Percentiles rank a stretch among this genome's conserved stretches.
These are phyloP conservation scores for Phrynocephalus guinanensis DNA, from an alignment of 2,797 vertebrate species.

Conservation along the genomic window DNA sequence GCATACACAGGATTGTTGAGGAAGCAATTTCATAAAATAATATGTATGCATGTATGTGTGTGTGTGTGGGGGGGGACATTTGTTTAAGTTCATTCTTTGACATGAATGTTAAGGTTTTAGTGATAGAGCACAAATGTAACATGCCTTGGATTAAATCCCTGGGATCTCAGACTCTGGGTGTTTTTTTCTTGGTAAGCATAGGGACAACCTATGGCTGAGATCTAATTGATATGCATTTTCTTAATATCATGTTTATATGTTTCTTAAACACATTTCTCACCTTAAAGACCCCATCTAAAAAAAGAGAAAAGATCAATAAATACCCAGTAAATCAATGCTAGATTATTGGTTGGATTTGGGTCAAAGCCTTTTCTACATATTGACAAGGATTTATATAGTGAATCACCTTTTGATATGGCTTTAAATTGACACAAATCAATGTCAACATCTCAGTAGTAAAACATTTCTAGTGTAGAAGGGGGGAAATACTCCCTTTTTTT, in stretches of 20 bases:
- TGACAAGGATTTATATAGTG: background rate
- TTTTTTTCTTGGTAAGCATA: background rate
- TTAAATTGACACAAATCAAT: background rate
- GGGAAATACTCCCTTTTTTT: constrained; percentile 25
- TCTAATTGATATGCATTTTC: background rate
- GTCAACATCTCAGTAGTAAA: background rate
- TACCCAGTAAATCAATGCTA: background rate
- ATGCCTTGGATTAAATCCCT: background rate
- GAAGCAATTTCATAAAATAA: too few relatives aligned
- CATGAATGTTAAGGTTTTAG: background rate
- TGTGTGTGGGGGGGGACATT: background rate
- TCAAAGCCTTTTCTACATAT: background rate
- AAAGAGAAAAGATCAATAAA: background rate
- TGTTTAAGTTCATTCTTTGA: background rate
- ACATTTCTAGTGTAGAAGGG: constrained; percentile 12
- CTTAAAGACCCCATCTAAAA: background rate
- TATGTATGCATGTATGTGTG: background rate
- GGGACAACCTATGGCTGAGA: background rate
- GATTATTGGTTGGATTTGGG: background rate
- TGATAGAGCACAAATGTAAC: background rate
- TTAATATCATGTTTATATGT: background rate
- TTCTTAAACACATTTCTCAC: background rate
- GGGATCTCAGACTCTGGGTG: background rate
- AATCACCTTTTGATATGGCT: background rate
- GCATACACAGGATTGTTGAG: background rate